A percentile compares a stretch with the other conserved stretches of the same genome.
Evolutionary conservation across 2,113 vertebrate genomes (phyloP).

Genomic region (Epinephelus fuscoguttatus): DNA sequence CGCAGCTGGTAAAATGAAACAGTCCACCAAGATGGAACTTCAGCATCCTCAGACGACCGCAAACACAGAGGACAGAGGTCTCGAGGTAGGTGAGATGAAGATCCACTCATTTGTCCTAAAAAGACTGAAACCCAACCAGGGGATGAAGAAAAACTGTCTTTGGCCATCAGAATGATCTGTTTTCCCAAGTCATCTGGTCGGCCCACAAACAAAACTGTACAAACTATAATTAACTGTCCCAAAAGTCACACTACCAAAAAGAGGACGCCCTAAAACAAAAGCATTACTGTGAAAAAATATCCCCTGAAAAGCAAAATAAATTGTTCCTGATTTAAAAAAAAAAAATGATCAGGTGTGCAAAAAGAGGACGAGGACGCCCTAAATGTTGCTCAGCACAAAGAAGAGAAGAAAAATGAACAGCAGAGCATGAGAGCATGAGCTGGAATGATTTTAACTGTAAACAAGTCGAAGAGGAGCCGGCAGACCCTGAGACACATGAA

Average conservation of each 20-base stretch:
- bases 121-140: background rate
- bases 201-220: background rate
- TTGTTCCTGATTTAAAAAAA: background rate
- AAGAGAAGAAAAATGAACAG: background rate
- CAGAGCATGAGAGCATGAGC: background rate
- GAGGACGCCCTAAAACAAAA: background rate
- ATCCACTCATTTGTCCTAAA: background rate
- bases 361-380: background rate
- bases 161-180: background rate
- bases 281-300: background rate
- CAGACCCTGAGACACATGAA: constrained; percentile 36
- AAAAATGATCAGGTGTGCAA: background rate
- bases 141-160: background rate
- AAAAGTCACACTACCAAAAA: background rate
- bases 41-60: background rate
- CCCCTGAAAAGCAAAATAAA: background rate
- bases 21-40: background rate
- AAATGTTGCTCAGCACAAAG: background rate
- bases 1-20: background rate
- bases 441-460: constrained; percentile 21
- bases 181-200: background rate
- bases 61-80: background rate
- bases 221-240: background rate
- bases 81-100: background rate
- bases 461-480: constrained; percentile 32